Evolutionary conservation across 2,888 invertebrate species (phyloP), one percentile per base, ranked within the genome.

Genomic region (Maniola hyperantus): DNA sequence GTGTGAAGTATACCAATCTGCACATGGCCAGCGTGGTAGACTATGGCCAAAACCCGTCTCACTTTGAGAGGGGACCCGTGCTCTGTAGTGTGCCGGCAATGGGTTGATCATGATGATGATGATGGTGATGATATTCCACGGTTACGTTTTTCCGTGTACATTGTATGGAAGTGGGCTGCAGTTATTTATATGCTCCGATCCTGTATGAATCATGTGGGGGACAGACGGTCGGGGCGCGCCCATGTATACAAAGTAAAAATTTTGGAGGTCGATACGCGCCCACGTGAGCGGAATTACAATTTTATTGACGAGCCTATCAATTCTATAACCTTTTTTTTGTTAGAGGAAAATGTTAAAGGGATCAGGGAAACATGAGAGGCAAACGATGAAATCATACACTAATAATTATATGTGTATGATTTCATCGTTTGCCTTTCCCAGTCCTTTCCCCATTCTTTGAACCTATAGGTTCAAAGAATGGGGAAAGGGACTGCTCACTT

Each of bases 81-180:
- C n/a, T n/a, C n/a, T n/a, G n/a, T n/a, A n/a, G n/a, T n/a, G n/a
- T n/a, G n/a, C n/a, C n/a, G n/a, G n/a, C n/a, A n/a, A n/a, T n/a
- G n/a, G n/a, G n/a, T n/a, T n/a, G n/a, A n/a, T n/a, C n/a, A n/a
- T n/a, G n/a, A n/a, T n/a, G n/a, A n/a, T n/a, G n/a, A n/a, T n/a
- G n/a, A n/a, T n/a, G n/a, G n/a, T n/a, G n/a, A n/a, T n/a, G n/a
- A 57, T 39, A 15, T 64, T 20, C 72, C 70, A 73, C 74, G 76
- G 81, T 81, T 81, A 80, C 82, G 82, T 79, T 69, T 67, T 66
- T 70, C 76, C 73, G 78, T 79, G 81, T 79, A 80, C 83, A 84
- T 83, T 83, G 81, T 79, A 83, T 82, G 79, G 79, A 70, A 72
- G 73, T 71, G 72, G 75, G 76, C 77, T 75, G 65, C 68, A 66